Base-by-base conservation (phyloP, 2,113 vertebrate genomes). In the Coregonus clupeaformis region DNA sequence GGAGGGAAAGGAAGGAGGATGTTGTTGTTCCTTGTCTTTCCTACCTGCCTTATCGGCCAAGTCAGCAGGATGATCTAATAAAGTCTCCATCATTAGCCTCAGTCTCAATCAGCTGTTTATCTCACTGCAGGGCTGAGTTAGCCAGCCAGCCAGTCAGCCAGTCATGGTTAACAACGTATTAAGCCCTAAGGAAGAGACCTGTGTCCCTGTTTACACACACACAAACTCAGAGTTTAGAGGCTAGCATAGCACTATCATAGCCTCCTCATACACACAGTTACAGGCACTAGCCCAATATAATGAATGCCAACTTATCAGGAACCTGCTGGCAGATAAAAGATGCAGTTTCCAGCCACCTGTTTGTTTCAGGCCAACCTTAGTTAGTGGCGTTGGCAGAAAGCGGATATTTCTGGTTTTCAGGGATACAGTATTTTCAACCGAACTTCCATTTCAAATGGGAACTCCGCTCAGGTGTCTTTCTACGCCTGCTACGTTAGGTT, bases 311-410 rank as follows among this genome's bases (percentile, higher is more conserved):
- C 83, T 89, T 88, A 90, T 89, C 87, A 78, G 81, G 65, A 82
- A 82, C 86, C 88, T 72, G 80, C 29, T 1, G 27, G 81, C 71
- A 73, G 77, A 92, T 94, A 64, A 93, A 94, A 92, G 81, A 94
- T 91, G 90, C 86, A 80, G 82, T 91, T 91, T 92, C 86, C 90
- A 90, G 74, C 77, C 80, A 88, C 79, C 79, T 82, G 84, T 78
- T 71, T 77, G 79, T 72, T 80, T n/a, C 32, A 47, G 69, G 69
- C 47, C 4, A 49, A 3, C 47, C 14, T 16, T 36, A 36, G 7
- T 36, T 36, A 9, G 36, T 7, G 7, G 1, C 36, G 7, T 36
- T 36, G 36, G 36, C 36, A 36, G 36, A 36, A 36, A 36, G 36
- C 7, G 2, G 36, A 36, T 36, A 36, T 36, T 36, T 36, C 36